Evolutionary conservation across 2,888 invertebrate species (phyloP), one percentile per base, ranked within the genome.

Genomic region (Pyrocoelia pectoralis): DNA sequence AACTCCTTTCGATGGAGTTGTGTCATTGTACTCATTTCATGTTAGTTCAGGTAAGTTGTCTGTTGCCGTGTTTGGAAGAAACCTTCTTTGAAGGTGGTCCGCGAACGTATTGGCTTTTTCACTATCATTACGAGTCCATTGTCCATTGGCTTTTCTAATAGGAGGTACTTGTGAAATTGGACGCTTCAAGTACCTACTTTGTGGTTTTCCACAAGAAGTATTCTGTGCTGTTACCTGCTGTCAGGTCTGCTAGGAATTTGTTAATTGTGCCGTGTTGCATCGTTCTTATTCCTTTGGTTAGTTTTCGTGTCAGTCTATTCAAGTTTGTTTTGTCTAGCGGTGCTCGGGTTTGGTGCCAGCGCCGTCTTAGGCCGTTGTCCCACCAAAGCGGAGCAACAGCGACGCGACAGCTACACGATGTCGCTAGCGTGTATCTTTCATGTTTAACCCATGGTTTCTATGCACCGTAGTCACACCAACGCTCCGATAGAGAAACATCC

Each of bases 11-110:
- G 40, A 4, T 28, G 18, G 13, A 24, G 49, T 56, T 29, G 14
- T 51, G 19, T 51, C 18, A 6, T 29, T 12, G n/a, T 51, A 51
- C 9, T 28, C 12, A 17, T 52, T 52, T 52, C 2, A 10, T 15
- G 8, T 28, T 38, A 52, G 33, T 52, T 52, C 13, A n/a, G 29
- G 19, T 12, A 12, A 5, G 10, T 14, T 19, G 6, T 48, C 52
- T 1, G n/a, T 10, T 29, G 24, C 52, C 14, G 33, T 6, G 29
- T 52, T 52, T 9, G 9, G 52, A 2, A 6, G 17, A 3, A 28
- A 52, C 29, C 29, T 8, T 15, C 33, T 52, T 17, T 52, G 6
- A 29, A 52, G 52, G 52, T 52, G 29, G 10, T 52, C 29, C 17
- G 29, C 52, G 13, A 29, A 52, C n/a, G 29, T 52, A 10, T 52